Base-by-base conservation (phyloP, 2,888 invertebrate species). In the Parnassius orleans region DNA sequence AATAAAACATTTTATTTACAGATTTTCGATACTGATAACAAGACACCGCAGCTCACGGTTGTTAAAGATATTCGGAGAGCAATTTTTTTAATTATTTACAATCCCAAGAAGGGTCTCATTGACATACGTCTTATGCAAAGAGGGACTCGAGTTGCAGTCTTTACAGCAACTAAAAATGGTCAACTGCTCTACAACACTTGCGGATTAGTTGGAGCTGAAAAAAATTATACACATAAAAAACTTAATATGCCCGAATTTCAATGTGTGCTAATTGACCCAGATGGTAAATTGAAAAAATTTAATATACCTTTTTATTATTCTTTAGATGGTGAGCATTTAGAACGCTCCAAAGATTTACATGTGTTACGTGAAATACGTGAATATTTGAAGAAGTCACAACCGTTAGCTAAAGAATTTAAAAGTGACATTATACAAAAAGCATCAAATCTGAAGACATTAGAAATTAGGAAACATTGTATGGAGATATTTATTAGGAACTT, bases 91-190 rank as follows among this genome's bases (percentile, higher is more conserved):
- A 95, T 97, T 2, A 97, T 99, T 68, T 99, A 98, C 84, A 97
- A 98, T 9, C 97, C 98, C 0, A 96, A 96, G 70, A 94, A 98
- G 80, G 98, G 98, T 12, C 93, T 98, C 9, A 93, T 99, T 60
- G 99, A 99, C 85, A 96, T 99, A 63, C 98, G 99, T 95, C 93
- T 97, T 3, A 93, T 97, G 76, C 97, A 98, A 79, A 95, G 96
- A 78, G 98, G 99, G 0, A 95, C 95, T 11, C 95, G 97, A 84
- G 95, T 99, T 9, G 96, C 97, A 12, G 97, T 97, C 0, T 99
- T 98, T 81, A 96, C 96, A 53, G 97, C 98, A 0, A 95, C 96
- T 53, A 98, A 97, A 83, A 93, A 95, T 78, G 97, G 97, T 43
- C 94, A 95, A 75, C 89, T 98, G 33, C 77, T 98, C 3, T 97